Evolutionary conservation across 2,888 invertebrate species (phyloP).

Genomic region (Bugula neritina): DNA sequence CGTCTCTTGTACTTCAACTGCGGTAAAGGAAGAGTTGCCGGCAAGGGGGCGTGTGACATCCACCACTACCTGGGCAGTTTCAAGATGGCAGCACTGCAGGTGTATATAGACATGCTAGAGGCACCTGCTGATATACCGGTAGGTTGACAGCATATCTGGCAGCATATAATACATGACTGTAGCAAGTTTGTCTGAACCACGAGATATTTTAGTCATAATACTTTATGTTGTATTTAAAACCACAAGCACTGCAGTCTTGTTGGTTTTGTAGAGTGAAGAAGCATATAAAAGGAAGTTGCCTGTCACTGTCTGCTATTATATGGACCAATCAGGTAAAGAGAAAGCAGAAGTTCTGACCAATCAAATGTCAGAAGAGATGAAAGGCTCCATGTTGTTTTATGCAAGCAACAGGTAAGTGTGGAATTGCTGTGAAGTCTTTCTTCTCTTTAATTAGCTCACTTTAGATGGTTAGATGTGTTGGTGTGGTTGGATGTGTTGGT

Average conservation of each 20-base stretch:
- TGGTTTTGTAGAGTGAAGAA: not conserved
- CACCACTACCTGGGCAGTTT: slow-evolving; percentile 1
- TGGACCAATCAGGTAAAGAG: not conserved
- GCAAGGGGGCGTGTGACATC: not conserved
- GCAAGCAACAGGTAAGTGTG: not conserved
- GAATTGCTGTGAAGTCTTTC: not conserved
- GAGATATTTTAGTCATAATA: too few relatives aligned
- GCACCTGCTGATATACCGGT: not conserved
- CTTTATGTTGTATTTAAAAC: too few relatives aligned
- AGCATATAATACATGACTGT: too few relatives aligned
- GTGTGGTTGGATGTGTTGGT: too few relatives aligned
- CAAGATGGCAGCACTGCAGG: not conserved
- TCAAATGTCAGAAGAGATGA: slow-evolving; percentile 5
- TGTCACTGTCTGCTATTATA: not conserved
- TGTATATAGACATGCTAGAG: not conserved
- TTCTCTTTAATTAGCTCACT: not conserved
- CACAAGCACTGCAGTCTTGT: too few relatives aligned
- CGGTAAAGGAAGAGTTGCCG: not conserved
- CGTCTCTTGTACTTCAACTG: not conserved
- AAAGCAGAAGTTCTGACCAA: not conserved
- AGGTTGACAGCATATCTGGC: too few relatives aligned
- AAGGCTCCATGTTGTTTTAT: slow-evolving; percentile 12
- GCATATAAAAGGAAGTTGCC: not conserved
- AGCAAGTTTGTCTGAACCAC: too few relatives aligned
- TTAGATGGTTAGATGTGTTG: too few relatives aligned